Conservation (phyloP, 2,888 invertebrate species). For the Lissonota sp. region DNA sequence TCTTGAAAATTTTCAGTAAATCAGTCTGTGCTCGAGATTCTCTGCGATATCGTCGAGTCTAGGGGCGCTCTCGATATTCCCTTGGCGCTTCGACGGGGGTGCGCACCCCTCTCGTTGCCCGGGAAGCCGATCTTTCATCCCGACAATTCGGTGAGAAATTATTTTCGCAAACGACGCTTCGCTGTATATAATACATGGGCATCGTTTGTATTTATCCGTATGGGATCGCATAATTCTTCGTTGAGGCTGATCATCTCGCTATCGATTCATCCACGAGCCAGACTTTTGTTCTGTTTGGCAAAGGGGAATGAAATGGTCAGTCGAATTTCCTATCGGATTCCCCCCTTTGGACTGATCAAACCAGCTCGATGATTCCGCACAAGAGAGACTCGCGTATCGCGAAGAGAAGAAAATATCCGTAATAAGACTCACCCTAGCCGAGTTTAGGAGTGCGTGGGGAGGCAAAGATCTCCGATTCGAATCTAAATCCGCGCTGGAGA, state of each 20-base stretch:
- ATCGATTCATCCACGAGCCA: background rate
- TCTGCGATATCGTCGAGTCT: slow-evolving; percentile 26
- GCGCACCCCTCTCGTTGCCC: background rate
- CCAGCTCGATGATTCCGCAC: background rate
- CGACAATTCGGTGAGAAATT: slow-evolving; percentile 6
- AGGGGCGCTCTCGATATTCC: slow-evolving; percentile 21
- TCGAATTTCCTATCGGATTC: slow-evolving; percentile 28
- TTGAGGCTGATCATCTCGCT: background rate
- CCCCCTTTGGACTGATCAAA: no score
- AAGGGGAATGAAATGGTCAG: background rate
- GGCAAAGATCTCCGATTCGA: slow-evolving; percentile 69
- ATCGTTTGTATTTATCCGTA: no score
- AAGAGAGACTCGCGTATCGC: background rate
- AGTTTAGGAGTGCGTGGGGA: slow-evolving; percentile 20
- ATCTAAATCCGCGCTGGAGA: slow-evolving; percentile 75
- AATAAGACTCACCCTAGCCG: slow-evolving; percentile 1
- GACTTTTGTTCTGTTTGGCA: background rate
- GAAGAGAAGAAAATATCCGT: slow-evolving; percentile 1
- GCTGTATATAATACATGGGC: background rate
- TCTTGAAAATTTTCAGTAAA: background rate
- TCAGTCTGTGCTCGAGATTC: slow-evolving; percentile 11
- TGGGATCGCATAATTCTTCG: no score
- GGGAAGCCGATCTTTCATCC: slow-evolving; percentile 16
- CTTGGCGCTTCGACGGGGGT: background rate
- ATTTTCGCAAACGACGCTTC: background rate